phyloP scores from a whole-genome alignment of 23 tunicate species.

The Ascidia mentula region DNA sequence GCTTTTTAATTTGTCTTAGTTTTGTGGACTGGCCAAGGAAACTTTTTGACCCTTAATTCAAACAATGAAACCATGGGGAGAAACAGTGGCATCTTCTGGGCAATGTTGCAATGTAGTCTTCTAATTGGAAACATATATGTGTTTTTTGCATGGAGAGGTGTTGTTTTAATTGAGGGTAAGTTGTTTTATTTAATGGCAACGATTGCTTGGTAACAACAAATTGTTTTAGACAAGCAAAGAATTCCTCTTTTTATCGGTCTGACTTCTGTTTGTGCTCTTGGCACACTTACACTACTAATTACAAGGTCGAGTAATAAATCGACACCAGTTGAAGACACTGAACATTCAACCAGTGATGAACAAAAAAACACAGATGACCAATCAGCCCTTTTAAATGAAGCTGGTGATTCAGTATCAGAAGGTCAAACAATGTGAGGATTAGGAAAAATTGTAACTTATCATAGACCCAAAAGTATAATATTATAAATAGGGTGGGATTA shows the following conservation, averaged over 20 bases:
- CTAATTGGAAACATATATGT: constrained; percentile 96
- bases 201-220: background rate
- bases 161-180: constrained; percentile 39
- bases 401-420: constrained; percentile 1
- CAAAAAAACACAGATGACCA: background rate
- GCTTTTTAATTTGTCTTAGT: constrained; percentile 8
- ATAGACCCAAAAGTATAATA: too few relatives aligned
- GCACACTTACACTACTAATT: constrained; percentile 54
- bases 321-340: background rate
- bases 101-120: constrained; percentile 79
- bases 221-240: constrained; percentile 33
- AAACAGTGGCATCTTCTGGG: constrained; percentile 98
- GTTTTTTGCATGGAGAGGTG: constrained; percentile 92
- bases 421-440: background rate
- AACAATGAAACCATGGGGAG: constrained; percentile 88
- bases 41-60: constrained; percentile 80
- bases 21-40: constrained; percentile 94
- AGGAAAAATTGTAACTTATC: too few relatives aligned
- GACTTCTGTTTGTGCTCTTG: constrained; percentile 72
- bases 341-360: background rate
- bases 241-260: constrained; percentile 78
- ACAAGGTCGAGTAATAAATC: constrained; percentile 18
- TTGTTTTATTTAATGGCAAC: background rate
- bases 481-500: too few relatives aligned
- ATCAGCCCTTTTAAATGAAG: background rate